Percentiles rank a stretch among this genome's conserved stretches.
These are phyloP conservation scores for Trogon surrucura DNA, from an alignment of 2,113 vertebrate species.

Conservation along the genomic window DNA sequence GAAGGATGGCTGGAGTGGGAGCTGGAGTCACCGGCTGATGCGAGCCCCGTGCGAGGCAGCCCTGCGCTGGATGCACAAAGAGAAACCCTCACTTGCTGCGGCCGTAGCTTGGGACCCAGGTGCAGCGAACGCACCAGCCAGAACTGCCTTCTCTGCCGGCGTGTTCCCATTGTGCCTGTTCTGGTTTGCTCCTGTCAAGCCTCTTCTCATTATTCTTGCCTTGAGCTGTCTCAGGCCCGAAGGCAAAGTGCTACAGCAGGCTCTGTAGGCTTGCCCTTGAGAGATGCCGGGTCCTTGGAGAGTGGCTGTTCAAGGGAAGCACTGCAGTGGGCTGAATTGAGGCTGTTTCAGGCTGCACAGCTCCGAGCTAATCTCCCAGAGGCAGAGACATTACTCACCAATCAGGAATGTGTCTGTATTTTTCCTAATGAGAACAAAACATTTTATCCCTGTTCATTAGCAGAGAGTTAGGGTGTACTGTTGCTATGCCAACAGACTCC, in stretches of 20 bases:
- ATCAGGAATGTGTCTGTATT: conserved; percentile 77
- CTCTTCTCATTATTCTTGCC: conserved; percentile 48
- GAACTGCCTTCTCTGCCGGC: neutral
- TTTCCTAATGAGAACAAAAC: conserved; percentile 78
- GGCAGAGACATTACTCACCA: conserved; percentile 76
- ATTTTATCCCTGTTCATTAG: conserved; percentile 74
- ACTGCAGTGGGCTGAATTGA: conserved; percentile 51
- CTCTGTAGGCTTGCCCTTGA: conserved; percentile 16
- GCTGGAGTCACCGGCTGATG: neutral
- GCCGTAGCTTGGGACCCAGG: neutral
- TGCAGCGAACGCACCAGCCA: neutral
- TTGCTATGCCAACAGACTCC: conserved; percentile 73
- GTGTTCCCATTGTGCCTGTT: conserved; percentile 22
- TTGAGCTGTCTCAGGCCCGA: conserved; percentile 34
- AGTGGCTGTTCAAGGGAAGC: conserved; percentile 38
- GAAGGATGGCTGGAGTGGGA: neutral
- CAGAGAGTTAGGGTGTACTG: conserved; percentile 63
- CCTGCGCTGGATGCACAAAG: neutral
- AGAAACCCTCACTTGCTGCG: neutral
- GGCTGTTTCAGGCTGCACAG: conserved; percentile 61
- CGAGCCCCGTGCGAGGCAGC: neutral
- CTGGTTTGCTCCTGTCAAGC: conserved; percentile 37
- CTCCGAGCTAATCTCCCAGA: conserved; percentile 68
- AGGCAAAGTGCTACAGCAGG: conserved; percentile 20
- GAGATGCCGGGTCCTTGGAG: neutral